Evolutionary conservation across 2,113 vertebrate genomes (phyloP).

Genomic region (Hyperoodon ampullatus): DNA sequence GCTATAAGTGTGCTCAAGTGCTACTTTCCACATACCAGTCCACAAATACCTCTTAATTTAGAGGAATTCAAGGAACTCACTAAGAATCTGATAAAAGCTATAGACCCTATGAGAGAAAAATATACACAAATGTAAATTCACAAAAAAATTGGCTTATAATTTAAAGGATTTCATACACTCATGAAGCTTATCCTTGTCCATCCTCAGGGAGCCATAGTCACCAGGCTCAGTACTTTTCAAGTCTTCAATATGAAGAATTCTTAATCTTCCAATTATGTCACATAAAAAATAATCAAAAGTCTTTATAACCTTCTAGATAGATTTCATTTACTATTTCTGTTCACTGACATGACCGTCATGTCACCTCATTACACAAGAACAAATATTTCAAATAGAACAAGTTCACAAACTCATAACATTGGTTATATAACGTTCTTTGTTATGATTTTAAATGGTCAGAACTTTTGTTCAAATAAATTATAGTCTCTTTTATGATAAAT

Average conservation of each 20-base stretch:
- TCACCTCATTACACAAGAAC: not conserved
- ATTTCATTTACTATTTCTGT: not conserved
- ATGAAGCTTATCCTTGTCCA: not conserved
- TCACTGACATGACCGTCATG: not conserved
- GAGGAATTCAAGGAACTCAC: not conserved
- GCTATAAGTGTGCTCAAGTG: not conserved
- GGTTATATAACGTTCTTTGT: not conserved
- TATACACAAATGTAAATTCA: not conserved
- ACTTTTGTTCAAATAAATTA: not conserved
- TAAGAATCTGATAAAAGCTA: not conserved
- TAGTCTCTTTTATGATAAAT: conserved; percentile 5
- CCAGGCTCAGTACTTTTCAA: not conserved
- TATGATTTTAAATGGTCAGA: not conserved
- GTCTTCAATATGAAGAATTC: not conserved
- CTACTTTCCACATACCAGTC: not conserved
- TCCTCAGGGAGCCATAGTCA: not conserved
- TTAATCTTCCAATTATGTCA: not conserved
- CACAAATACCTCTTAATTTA: conserved; percentile 8
- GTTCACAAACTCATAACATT: not conserved
- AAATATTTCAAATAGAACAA: not conserved
- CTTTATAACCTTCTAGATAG: not conserved
- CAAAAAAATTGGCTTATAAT: not conserved
- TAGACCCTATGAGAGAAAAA: not conserved
- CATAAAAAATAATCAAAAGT: not conserved
- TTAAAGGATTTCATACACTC: conserved; percentile 8